phyloP scores from a whole-genome alignment of 1,140 invertebrate species.

The Leptopilina boulardi region DNA sequence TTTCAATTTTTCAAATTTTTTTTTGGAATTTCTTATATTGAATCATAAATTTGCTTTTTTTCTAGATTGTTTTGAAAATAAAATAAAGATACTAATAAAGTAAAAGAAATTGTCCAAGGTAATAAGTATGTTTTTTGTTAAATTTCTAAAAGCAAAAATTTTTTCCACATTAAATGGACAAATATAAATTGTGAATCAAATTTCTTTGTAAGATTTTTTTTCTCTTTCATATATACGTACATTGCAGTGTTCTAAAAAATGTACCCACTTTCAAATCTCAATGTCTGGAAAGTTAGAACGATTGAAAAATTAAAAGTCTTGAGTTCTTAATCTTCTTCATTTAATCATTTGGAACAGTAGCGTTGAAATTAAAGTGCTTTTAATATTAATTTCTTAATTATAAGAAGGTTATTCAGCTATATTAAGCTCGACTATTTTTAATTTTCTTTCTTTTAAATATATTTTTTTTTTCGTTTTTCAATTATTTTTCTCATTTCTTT shows the following conservation, averaged over 20 bases:
- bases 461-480: not conserved
- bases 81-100: too few relatives aligned
- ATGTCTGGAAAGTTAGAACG: not conserved
- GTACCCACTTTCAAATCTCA: constrained; percentile 12
- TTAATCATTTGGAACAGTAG: not conserved
- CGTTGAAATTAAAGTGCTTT: constrained; percentile 15
- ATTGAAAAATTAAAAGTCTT: constrained; percentile 16
- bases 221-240: not conserved
- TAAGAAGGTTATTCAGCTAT: not conserved
- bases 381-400: constrained; percentile 8
- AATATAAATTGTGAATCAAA: not conserved
- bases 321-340: not conserved
- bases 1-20: too few relatives aligned
- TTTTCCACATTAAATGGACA: not conserved
- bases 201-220: constrained; percentile 3
- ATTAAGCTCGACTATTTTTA: not conserved
- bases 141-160: too few relatives aligned
- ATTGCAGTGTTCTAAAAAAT: constrained; percentile 4
- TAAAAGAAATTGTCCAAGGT: too few relatives aligned
- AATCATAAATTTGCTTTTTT: too few relatives aligned
- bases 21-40: too few relatives aligned
- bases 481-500: not conserved
- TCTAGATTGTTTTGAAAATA: too few relatives aligned
- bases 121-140: too few relatives aligned
- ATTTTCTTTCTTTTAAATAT: not conserved